Evolutionary conservation across 2,888 invertebrate genomes (phyloP).

Genomic region (Cyaniris semiargus): DNA sequence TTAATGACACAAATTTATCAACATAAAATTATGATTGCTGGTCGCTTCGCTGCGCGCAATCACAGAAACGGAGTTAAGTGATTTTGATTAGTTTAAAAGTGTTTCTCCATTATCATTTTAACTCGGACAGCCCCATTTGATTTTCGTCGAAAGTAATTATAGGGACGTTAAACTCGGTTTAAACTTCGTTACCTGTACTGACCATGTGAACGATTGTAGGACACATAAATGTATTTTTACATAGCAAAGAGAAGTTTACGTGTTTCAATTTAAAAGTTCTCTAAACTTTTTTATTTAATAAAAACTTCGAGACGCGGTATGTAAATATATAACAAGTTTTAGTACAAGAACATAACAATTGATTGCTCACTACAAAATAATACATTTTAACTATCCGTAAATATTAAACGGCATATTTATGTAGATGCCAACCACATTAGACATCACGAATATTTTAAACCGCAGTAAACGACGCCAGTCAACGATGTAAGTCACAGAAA

Average conservation of each 20-base stretch:
- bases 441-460: not conserved
- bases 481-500: slow-evolving; percentile 6
- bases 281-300: not conserved
- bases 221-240: not conserved
- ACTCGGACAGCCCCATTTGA: not conserved
- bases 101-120: not conserved
- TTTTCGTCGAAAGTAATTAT: not conserved
- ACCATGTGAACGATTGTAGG: not conserved
- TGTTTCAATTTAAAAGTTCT: not conserved
- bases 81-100: slow-evolving; percentile 1
- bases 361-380: not conserved
- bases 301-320: not conserved
- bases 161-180: slow-evolving; percentile 1
- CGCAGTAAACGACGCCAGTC: slow-evolving; percentile 8
- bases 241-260: not conserved
- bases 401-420: not conserved
- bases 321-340: not conserved
- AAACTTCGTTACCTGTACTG: not conserved
- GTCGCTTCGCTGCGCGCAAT: slow-evolving; percentile 3
- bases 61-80: not conserved
- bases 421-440: slow-evolving; percentile 1
- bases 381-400: not conserved
- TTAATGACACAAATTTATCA: slow-evolving; percentile 1
- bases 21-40: not conserved
- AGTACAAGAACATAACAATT: not conserved